These are phyloP conservation scores for Spodoptera littoralis DNA, from an alignment of 2,888 invertebrate species.

Conservation along the genomic window DNA sequence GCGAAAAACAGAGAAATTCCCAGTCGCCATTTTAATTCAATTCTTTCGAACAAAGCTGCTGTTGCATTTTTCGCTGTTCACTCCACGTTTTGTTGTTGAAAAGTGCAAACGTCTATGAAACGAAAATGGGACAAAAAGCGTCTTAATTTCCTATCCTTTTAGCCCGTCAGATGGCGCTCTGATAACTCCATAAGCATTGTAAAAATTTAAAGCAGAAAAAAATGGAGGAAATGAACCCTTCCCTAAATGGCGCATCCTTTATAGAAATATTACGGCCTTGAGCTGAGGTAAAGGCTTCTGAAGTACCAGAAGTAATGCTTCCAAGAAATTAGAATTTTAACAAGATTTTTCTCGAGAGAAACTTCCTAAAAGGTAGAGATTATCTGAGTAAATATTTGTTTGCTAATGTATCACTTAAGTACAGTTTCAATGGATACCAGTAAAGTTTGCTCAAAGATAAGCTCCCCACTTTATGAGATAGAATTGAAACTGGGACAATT, in stretches of 20 bases:
- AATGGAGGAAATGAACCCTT: constrained; percentile 54
- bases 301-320: constrained; percentile 47
- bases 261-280: constrained; percentile 47
- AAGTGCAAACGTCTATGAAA: constrained; percentile 79
- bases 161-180: constrained; percentile 60
- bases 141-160: constrained; percentile 79
- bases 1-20: constrained; percentile 81
- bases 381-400: constrained; percentile 46
- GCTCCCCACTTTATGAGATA: constrained; percentile 14
- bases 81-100: constrained; percentile 73
- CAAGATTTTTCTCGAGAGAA: constrained; percentile 38
- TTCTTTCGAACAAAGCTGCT: constrained; percentile 82
- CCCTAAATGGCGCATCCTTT: constrained; percentile 35
- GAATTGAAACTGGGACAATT: constrained; percentile 16
- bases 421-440: constrained; percentile 20
- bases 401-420: constrained; percentile 21
- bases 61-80: constrained; percentile 77
- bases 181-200: constrained; percentile 53
- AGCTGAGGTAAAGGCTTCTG: constrained; percentile 43
- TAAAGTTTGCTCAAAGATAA: constrained; percentile 35
- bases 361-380: constrained; percentile 42
- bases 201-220: constrained; percentile 47
- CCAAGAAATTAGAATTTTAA: constrained; percentile 51
- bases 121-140: constrained; percentile 74
- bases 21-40: constrained; percentile 85